phyloP scores from a whole-genome alignment of 2,888 invertebrate species.

The Tubulanus polymorphus region DNA sequence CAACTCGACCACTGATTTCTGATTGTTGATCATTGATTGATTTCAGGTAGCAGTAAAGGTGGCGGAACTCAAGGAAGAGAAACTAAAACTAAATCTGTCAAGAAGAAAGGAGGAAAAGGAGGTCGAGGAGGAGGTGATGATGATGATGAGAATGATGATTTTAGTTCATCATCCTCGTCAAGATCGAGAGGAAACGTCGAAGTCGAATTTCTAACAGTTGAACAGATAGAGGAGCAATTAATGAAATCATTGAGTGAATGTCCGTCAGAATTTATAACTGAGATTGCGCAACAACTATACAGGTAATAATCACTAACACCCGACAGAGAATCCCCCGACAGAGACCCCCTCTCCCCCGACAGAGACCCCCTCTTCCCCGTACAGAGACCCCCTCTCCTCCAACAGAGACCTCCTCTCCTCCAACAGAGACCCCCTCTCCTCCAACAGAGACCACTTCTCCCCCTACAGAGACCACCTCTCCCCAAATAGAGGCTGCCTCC shows the following conservation, averaged over 20 bases:
- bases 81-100: slow-evolving; percentile 89
- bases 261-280: slow-evolving; percentile 66
- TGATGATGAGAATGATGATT: slow-evolving; percentile 68
- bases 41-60: slow-evolving; percentile 60
- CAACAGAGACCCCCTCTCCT: too few relatives aligned
- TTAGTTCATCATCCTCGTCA: too few relatives aligned
- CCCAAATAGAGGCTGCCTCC: too few relatives aligned
- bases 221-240: slow-evolving; percentile 68
- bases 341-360: too few relatives aligned
- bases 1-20: too few relatives aligned
- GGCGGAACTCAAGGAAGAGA: slow-evolving; percentile 91
- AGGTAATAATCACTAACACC: slow-evolving; percentile 56
- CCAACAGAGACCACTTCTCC: too few relatives aligned
- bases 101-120: slow-evolving; percentile 63
- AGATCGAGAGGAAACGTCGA: slow-evolving; percentile 18
- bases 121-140: slow-evolving; percentile 52
- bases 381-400: too few relatives aligned
- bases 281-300: slow-evolving; percentile 68
- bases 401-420: too few relatives aligned
- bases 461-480: too few relatives aligned
- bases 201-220: slow-evolving; percentile 45
- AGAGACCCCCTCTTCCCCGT: too few relatives aligned
- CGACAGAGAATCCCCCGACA: too few relatives aligned
- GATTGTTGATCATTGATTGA: too few relatives aligned
- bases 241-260: slow-evolving; percentile 58